Evolutionary conservation across 2,113 vertebrate species (phyloP).

Genomic region (Cheirogaleus medius): DNA sequence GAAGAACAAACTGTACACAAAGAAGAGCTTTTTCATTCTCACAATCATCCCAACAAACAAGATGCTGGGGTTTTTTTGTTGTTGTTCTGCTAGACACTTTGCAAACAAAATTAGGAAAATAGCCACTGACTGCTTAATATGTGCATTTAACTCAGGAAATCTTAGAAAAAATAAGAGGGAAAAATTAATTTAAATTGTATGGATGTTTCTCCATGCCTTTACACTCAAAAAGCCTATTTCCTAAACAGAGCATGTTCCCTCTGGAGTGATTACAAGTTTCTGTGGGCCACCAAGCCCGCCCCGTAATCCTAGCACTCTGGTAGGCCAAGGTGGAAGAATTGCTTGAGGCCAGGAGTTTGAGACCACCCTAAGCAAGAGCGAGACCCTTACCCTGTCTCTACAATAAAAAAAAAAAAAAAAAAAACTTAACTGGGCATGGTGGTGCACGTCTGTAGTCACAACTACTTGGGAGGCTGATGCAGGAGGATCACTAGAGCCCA

Average conservation of each 20-base stretch:
- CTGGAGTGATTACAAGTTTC: neutral
- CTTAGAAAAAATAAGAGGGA: neutral
- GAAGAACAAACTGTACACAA: neutral
- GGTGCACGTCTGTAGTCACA: too few relatives aligned
- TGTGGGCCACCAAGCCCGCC: too few relatives aligned
- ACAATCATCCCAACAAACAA: neutral
- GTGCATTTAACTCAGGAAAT: conserved; percentile 34
- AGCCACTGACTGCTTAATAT: neutral
- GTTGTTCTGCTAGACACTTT: neutral
- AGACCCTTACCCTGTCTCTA: too few relatives aligned
- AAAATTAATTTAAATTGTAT: neutral
- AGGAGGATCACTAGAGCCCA: too few relatives aligned
- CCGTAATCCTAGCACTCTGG: too few relatives aligned
- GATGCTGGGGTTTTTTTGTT: neutral
- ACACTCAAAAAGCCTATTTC: neutral
- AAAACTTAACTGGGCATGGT: too few relatives aligned
- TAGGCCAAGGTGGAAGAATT: too few relatives aligned
- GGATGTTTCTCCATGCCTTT: neutral
- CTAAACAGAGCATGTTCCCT: neutral
- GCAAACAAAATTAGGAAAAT: conserved; percentile 51
- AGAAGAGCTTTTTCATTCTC: neutral
- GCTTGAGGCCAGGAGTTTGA: too few relatives aligned
- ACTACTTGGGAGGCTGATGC: too few relatives aligned
- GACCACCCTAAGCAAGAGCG: too few relatives aligned
- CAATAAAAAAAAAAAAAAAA: too few relatives aligned